Conservation (phyloP, 2,113 vertebrate species). For the Cervus canadensis region DNA sequence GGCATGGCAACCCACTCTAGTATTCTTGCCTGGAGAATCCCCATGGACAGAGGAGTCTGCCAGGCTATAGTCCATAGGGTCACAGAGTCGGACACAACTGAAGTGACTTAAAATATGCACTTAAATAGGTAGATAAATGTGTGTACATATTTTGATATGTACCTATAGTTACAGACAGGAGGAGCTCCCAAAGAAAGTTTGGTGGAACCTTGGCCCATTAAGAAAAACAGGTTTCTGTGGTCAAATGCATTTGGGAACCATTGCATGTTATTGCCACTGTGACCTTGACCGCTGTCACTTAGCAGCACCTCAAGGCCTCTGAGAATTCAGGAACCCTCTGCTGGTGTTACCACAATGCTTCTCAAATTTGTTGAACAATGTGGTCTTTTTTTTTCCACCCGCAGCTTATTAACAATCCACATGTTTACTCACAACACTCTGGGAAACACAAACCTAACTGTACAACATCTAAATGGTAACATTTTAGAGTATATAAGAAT, state of each 20-base stretch:
- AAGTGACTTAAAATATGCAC: not conserved
- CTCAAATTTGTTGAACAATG: not conserved
- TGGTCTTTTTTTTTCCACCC: not conserved
- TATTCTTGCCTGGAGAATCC: not conserved
- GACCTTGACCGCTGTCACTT: not conserved
- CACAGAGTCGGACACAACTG: not conserved
- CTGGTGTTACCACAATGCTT: not conserved
- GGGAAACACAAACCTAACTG: not conserved
- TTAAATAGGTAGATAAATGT: not conserved
- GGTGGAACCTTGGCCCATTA: not conserved
- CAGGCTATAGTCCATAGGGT: not conserved
- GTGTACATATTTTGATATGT: not conserved
- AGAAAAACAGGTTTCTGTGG: not conserved
- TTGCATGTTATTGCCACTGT: not conserved
- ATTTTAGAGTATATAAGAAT: not conserved
- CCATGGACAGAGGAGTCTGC: not conserved
- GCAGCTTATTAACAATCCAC: not conserved
- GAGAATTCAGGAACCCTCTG: not conserved
- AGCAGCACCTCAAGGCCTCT: not conserved
- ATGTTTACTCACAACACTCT: not conserved
- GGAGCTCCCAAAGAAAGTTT: not conserved
- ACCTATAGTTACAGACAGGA: not conserved
- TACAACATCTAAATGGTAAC: not conserved
- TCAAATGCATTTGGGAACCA: not conserved
- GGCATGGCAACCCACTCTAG: not conserved